Conservation (phyloP, 2,888 invertebrate species). For the Cantharis flavilabris region DNA sequence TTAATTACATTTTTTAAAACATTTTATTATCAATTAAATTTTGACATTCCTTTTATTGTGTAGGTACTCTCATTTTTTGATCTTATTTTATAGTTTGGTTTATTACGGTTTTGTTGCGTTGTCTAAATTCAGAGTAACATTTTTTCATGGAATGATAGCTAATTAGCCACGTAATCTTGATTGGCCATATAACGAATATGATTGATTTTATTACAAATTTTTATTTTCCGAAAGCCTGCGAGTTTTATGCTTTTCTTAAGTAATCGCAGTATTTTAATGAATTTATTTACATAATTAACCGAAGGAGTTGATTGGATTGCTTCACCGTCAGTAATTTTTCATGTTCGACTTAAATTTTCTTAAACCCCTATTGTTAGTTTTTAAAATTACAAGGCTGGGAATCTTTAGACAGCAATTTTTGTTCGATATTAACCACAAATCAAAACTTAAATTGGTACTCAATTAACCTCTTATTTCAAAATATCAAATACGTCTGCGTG, state of each 20-base stretch:
- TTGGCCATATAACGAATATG: background rate
- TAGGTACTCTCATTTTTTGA: background rate
- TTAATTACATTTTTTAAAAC: background rate
- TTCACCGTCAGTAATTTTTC: background rate
- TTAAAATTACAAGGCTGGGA: background rate
- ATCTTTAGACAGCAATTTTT: background rate
- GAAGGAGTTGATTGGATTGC: background rate
- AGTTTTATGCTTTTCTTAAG: background rate
- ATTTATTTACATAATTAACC: background rate
- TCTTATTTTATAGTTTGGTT: background rate
- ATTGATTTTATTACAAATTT: background rate
- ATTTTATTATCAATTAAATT: constrained; percentile 1
- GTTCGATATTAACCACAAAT: background rate
- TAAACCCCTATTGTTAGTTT: background rate
- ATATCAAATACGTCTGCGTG: background rate
- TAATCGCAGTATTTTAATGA: background rate
- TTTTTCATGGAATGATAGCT: background rate
- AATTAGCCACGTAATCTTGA: background rate
- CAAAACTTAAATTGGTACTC: background rate
- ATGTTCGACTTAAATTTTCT: background rate
- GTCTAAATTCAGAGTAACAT: background rate
- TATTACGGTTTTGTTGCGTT: background rate
- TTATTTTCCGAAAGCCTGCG: background rate
- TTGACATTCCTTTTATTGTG: background rate
- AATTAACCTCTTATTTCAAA: background rate